Evolutionary conservation across 2,797 vertebrate genomes (phyloP).

Genomic region (Eupleurogrammus muticus): DNA sequence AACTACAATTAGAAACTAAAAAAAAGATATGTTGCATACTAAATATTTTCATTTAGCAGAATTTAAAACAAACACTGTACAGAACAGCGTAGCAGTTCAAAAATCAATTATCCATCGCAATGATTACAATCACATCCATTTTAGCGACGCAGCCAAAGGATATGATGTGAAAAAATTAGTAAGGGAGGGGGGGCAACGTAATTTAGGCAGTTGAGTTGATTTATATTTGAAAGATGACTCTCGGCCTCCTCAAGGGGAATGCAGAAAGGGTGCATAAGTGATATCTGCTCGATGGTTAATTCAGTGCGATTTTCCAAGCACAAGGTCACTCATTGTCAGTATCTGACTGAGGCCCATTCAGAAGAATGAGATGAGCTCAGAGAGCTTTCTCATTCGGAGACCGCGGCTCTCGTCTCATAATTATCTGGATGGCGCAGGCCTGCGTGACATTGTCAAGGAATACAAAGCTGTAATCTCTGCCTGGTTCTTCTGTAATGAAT

Average conservation of each 20-base stretch:
- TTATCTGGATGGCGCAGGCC: conserved; percentile 80
- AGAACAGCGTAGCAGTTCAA: conserved; percentile 50
- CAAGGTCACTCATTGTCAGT: conserved; percentile 84
- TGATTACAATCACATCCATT: conserved; percentile 49
- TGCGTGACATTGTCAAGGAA: conserved; percentile 79
- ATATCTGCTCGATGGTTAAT: conserved; percentile 81
- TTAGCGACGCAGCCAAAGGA: conserved; percentile 40
- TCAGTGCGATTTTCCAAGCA: conserved; percentile 78
- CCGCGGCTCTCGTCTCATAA: conserved; percentile 76
- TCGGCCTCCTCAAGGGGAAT: conserved; percentile 71
- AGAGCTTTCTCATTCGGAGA: conserved; percentile 77
- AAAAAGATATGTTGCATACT: conserved; percentile 25
- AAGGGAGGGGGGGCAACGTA: conserved; percentile 29
- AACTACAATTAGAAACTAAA: conserved; percentile 36
- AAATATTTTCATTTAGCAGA: conserved; percentile 33
- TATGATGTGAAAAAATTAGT: conserved; percentile 33
- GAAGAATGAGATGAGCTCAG: conserved; percentile 79
- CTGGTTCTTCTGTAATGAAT: conserved; percentile 77
- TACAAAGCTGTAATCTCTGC: conserved; percentile 80
- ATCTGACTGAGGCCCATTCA: conserved; percentile 78
- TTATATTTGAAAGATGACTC: conserved; percentile 78
- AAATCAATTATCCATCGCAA: conserved; percentile 56
- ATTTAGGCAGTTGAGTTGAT: conserved; percentile 71
- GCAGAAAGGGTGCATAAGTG: conserved; percentile 71
- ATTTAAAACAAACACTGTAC: conserved; percentile 13